Evolutionary conservation across 2,888 invertebrate species (phyloP), one percentile per base, ranked within the genome.

Genomic region (Cryptus armator): DNA sequence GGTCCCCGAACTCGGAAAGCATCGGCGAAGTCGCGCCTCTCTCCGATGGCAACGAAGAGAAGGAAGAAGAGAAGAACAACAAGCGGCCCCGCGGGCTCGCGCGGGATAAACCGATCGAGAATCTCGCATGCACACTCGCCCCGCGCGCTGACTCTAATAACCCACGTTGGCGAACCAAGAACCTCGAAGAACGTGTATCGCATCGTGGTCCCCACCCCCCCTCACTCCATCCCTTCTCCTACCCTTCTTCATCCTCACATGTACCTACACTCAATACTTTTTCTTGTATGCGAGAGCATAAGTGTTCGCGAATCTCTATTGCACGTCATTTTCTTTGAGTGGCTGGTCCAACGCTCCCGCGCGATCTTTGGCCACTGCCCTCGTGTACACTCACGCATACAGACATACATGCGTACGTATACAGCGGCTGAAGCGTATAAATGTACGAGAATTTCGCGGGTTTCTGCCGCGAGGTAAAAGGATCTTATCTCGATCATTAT

Each of bases 401-500:
- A 48, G 46, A 29, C 29, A 16, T 16, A 14, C 46, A 9, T 44
- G 19, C 12, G 19, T 19, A 7, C 37, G 16, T 44, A 37, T 29
- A 32, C 48, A 48, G 16, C 37, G 24, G 44, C 24, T 64, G 48
- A 56, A 24, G 46, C n/a, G 46, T 10, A 74, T 62, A 74, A 74
- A 64, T 51, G 46, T 64, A 48, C 10, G 48, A 75, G 16, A 48
- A 64, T 64, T 75, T 51, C 24, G 24, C 59, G 59, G 44, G 56
- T 72, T 72, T 72, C 46, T 72, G n/a, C 62, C 59, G 29, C 43
- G 62, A 24, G 62, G 43, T 74, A 62, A 74, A 46, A 46, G 46
- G 62, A 74, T 74, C 59, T 74, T 59, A 62, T 62, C 59, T 9
- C 29, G n/a, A n/a, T 24, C 29, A 46, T 74, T 74, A 74, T 62